These are phyloP conservation scores for Petaurus breviceps DNA, from an alignment of 2,113 vertebrate species.

Conservation along the genomic window DNA sequence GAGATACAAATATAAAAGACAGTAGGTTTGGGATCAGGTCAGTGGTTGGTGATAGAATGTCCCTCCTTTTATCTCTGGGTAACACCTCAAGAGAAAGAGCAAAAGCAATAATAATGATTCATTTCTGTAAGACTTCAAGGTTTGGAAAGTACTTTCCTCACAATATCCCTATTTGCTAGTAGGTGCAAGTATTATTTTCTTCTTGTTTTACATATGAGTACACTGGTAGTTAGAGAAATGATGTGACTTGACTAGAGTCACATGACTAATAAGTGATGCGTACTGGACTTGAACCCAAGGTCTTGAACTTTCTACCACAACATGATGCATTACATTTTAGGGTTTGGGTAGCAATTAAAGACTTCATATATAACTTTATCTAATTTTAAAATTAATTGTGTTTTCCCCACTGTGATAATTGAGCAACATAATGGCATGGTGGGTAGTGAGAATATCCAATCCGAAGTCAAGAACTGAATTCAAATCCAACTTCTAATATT, in stretches of 20 bases:
- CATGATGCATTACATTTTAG: conserved; percentile 9
- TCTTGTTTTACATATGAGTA: background rate
- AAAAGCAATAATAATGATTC: background rate
- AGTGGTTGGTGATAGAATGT: background rate
- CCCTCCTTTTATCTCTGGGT: background rate
- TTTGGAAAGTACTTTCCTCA: background rate
- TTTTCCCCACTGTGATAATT: background rate
- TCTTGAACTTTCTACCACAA: background rate
- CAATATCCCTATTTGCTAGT: background rate
- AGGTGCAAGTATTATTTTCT: background rate
- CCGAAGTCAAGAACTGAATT: background rate
- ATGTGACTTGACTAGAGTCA: background rate
- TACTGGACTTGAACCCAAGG: background rate
- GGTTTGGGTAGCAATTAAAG: conserved; percentile 35
- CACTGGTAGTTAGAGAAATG: background rate
- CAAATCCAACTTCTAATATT: background rate
- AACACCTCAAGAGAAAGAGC: conserved; percentile 33
- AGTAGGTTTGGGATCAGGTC: background rate
- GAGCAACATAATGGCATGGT: background rate
- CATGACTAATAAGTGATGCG: background rate
- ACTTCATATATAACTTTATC: conserved; percentile 60
- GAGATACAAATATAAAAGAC: background rate
- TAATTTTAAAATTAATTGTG: conserved; percentile 47
- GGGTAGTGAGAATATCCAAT: background rate
- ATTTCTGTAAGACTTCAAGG: background rate